Base-by-base conservation (phyloP, 2,888 invertebrate species). In the Tinea trinotella region DNA sequence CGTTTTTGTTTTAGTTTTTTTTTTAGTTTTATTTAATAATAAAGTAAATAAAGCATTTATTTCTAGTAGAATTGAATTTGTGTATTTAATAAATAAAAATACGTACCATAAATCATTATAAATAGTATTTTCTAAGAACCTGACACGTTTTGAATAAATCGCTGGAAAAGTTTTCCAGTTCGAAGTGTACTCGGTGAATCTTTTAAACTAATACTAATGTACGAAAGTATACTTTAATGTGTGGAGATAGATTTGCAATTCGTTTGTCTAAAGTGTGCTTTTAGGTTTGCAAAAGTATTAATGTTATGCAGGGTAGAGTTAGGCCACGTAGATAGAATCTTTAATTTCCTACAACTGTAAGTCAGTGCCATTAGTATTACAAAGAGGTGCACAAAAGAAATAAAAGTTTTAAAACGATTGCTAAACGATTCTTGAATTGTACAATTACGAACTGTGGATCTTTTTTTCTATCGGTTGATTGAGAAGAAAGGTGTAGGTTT, bases 281-380 rank as follows among this genome's bases (percentile, higher is more conserved):
- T 40, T 40, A 15, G 40, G 15, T 12, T 40, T 13, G 40, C 12
- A 40, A 13, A 40, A 40, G 40, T 40, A 40, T 40, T 40, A 40
- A 40, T 40, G 40, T 40, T 40, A 40, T 40, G 40, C 40, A 40
- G 40, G 40, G 40, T 40, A 13, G 30, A 40, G 24, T 24, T 36
- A 74, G 70, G 74, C 74, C 73, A 74, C 71, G 63, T 57, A 70
- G 81, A 80, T 80, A 79, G 71, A 77, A 81, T 81, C 79, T 78
- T 78, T 80, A 80, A 80, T 81, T 80, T 81, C 78, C 79, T 74
- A 64, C 62, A 62, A 64, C 65, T 61, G 62, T 65, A 18, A 49
- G 67, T 68, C 67, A 66, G 62, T 70, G 71, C 68, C 70, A 66
- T 59, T 67, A 66, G 60, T 58, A 59, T 56, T 56, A 57, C 50